Evolutionary conservation across 2,888 invertebrate genomes (phyloP), one percentile per base, ranked within the genome.

Genomic region (Trachelus stipa): DNA sequence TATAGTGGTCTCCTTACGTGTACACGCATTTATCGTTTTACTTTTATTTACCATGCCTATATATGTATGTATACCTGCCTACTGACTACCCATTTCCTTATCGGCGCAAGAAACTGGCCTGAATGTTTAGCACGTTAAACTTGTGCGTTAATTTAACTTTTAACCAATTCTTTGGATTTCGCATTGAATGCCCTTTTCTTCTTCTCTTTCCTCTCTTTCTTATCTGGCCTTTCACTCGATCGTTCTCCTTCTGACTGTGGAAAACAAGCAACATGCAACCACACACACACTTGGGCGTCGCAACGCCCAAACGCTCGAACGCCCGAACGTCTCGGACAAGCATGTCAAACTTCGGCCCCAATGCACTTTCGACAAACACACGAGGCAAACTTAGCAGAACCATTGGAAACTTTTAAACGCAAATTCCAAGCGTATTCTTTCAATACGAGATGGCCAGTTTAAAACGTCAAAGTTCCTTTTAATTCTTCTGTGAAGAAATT

Each of bases 391-490:
- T 84, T 84, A 79, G 81, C 81, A 79, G 82, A 85, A 84, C 79
- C 81, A 80, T 82, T 79, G 82, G 83, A 86, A 87, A 85, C 85
- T 86, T 73, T 85, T 84, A 85, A 85, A 86, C 85, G 83, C 86
- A 85, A 86, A 86, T 85, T 31, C 85, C 81, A 73, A 80, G 73
- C 81, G 78, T 74, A 69, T 77, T 68, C 71, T 76, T 37, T 30
- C 31, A 68, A 77, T 69, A 69, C 35, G 68, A 34, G 74, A 30
- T 74, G 68, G 37, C 31, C 69, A 69, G 30, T 33, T 69, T 30
- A 15, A 40, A 40, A 31, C 71, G 71, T 33, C 71, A 30, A 9
- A n/a, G 33, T 11, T 71, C 23, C 71, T 71, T 71, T n/a, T 31
- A 71, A 71, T 71, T n/a, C 30, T 31, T 71, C 30, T n/a, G 15